phyloP scores from a whole-genome alignment of 2,888 invertebrate genomes.

The Eupithecia dodoneata region DNA sequence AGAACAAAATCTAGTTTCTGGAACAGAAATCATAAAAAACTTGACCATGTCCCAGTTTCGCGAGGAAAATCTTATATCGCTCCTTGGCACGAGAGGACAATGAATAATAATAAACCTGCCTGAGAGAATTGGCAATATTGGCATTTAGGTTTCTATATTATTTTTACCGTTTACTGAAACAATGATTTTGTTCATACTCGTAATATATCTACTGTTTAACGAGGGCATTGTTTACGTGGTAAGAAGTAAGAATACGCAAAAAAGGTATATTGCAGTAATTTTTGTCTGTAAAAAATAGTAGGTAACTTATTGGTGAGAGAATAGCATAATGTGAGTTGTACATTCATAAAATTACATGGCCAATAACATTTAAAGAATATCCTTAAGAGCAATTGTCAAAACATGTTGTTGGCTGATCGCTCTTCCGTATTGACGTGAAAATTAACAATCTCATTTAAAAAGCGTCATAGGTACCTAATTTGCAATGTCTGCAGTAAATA shows the following conservation, averaged over 20 bases:
- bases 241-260: background rate
- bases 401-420: conserved; percentile 1
- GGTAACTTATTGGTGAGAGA: background rate
- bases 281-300: background rate
- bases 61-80: conserved; percentile 34
- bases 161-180: background rate
- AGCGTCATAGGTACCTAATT: conserved; percentile 6
- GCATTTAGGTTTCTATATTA: background rate
- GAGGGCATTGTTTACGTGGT: background rate
- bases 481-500: conserved; percentile 18
- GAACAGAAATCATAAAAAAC: conserved; percentile 23
- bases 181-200: background rate
- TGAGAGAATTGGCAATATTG: background rate
- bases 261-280: background rate
- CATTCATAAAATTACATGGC: background rate
- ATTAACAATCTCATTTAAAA: conserved; percentile 10
- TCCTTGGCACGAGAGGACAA: conserved; percentile 29
- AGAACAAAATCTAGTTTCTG: background rate
- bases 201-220: background rate
- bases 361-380: background rate
- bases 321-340: background rate
- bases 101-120: conserved; percentile 18
- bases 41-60: conserved; percentile 40
- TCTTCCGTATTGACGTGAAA: conserved; percentile 13
- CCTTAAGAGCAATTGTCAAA: background rate